These are phyloP conservation scores for Parnassius smintheus DNA, from an alignment of 2,888 invertebrate species.

Conservation along the genomic window DNA sequence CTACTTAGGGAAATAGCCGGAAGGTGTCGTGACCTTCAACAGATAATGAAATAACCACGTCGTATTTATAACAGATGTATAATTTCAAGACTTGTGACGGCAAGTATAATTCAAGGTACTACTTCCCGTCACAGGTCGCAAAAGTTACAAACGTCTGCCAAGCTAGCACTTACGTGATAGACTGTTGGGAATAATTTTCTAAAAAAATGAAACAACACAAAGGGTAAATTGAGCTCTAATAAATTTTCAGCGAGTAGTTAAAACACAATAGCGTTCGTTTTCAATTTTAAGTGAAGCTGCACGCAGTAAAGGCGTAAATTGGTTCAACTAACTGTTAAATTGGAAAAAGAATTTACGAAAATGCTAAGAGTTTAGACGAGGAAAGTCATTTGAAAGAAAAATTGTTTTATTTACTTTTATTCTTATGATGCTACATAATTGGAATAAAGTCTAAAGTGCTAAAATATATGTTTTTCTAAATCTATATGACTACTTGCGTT, in stretches of 20 bases:
- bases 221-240: slow-evolving; percentile 11
- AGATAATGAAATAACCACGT: no score
- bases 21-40: no score
- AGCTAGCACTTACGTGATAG: background rate
- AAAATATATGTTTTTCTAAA: no score
- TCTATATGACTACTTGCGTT: no score
- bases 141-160: background rate
- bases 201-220: background rate
- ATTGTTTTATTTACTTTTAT: no score
- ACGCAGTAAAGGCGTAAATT: slow-evolving; percentile 20
- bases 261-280: slow-evolving; percentile 19
- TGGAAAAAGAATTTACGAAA: slow-evolving; percentile 11
- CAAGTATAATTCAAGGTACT: no score
- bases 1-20: no score
- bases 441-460: no score
- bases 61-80: no score
- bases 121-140: no score
- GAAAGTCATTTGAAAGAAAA: background rate
- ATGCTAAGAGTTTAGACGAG: slow-evolving; percentile 6
- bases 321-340: slow-evolving; percentile 20
- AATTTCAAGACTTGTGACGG: no score
- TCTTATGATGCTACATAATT: no score
- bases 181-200: background rate
- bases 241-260: slow-evolving; percentile 18
- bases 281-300: slow-evolving; percentile 19